Conservation (phyloP, 2,888 invertebrate genomes). For the Acrobeloides nanus region DNA sequence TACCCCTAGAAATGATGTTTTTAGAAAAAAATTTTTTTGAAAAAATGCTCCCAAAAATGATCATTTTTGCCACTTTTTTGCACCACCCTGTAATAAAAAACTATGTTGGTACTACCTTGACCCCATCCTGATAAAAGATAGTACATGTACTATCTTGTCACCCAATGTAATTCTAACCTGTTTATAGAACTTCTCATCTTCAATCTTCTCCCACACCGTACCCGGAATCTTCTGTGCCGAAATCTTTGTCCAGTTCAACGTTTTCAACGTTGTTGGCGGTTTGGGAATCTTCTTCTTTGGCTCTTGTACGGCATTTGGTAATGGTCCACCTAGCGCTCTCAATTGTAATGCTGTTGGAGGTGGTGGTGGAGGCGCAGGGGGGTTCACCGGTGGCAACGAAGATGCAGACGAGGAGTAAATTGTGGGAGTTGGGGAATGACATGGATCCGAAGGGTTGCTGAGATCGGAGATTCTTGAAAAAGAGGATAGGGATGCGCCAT, state of each 20-base stretch:
- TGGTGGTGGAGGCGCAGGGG: conserved; percentile 44
- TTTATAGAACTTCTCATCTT: conserved; percentile 77
- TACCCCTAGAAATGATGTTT: too few relatives aligned
- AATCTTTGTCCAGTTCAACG: conserved; percentile 82
- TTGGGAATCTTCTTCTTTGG: conserved; percentile 71
- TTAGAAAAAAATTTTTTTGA: too few relatives aligned
- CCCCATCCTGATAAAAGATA: too few relatives aligned
- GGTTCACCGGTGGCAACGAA: conserved; percentile 24
- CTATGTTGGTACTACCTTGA: too few relatives aligned
- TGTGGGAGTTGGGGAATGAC: conserved; percentile 35
- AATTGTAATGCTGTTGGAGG: conserved; percentile 27
- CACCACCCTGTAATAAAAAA: too few relatives aligned
- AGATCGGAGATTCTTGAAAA: conserved; percentile 30
- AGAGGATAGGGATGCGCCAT: conserved; percentile 30
- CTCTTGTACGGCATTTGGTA: background rate
- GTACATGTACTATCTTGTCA: too few relatives aligned
- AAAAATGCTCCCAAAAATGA: too few relatives aligned
- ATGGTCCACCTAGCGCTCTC: conserved; percentile 5
- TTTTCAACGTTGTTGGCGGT: conserved; percentile 82
- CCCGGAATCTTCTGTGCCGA: conserved; percentile 64
- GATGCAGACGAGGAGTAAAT: conserved; percentile 26
- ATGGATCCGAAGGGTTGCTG: conserved; percentile 27
- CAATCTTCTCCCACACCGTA: conserved; percentile 88
- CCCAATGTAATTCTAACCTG: conserved; percentile 61
- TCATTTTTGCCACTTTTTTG: too few relatives aligned